Base-by-base conservation (phyloP, 2,797 vertebrate species). In the Rhinella marina region DNA sequence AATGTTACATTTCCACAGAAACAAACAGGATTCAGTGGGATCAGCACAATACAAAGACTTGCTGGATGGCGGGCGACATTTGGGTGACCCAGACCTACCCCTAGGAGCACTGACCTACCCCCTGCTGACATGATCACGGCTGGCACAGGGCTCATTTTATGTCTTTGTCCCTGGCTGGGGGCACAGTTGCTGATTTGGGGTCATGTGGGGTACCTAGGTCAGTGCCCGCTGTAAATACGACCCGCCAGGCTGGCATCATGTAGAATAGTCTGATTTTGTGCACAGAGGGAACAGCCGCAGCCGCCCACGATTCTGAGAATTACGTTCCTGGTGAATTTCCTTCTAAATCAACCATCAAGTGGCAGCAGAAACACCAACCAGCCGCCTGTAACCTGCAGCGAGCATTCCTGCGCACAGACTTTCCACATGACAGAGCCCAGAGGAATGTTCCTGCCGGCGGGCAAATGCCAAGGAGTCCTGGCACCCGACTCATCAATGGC, bases 301-400 rank as follows among this genome's bases (percentile, higher is more conserved):
- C 52, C 50, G 29, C 76, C n/a, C 57, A 52, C 50, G 10, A 29
- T 80, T 80, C 77, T 19, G 17, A 80, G 56, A 80, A 80, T 80
- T 19, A 75, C 16, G 52, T 59, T 88, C 32, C 82, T 88, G 62
- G 72, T 70, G 76, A 84, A 64, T 54, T 82, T 88, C 32, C 72
- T 84, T 72, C 66, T 88, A 88, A 88, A 66, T 85, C 77, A 88
- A 88, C 87, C 87, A 88, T 88, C 87, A 85, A 88, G 82, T 57
- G 82, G 56, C 19, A 64, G 64, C 32, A 57, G 21, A 84, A 62
- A 81, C 59, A 66, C 77, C 83, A 75, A 56, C 32, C n/a, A 62
- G 23, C 64, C 50, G 17, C 5, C 70, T 48, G 29, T 85, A 79
- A 84, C 57, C 82, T 84, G 59, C 66, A 56, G n/a, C 8, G 72